Evolutionary conservation across 2,888 invertebrate species (phyloP), one percentile per base, ranked within the genome.

Genomic region (Pristionchus fissidentatus): DNA sequence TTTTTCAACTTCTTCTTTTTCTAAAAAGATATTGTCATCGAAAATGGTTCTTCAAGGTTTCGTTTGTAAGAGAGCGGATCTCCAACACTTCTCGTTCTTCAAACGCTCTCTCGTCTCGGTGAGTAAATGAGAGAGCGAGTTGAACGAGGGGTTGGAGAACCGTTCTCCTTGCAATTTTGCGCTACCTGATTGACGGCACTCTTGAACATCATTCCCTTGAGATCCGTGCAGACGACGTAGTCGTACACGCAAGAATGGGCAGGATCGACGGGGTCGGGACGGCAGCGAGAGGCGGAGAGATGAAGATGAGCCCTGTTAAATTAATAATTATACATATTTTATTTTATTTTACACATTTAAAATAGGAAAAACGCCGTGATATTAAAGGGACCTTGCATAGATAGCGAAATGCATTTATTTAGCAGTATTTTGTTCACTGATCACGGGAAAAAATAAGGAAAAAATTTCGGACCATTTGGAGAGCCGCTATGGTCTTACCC

Each of bases 191-290:
- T 60, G 26, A n/a, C 10, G n/a, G 60, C 60, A 60, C n/a, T 60
- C 7, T n/a, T 8, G 60, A 60, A 60, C 60, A 60, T 60, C 60
- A 60, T 60, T 8, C 60, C 60, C 26, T 60, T 60, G 7, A 60
- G 60, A 60, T 60, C 60, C 5, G 60, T 60, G 60, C 60, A 60
- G 60, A 60, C 22, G 22, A 60, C 26, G 60, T 60, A 60, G 26
- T 60, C 60, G 26, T 60, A 60, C 5, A 60, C 22, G 60, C 60
- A 60, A n/a, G 60, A 60, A n/a, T 60, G 60, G 13, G 22, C 60
- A 26, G 60, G 60, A n/a, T 60, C 60, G 5, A 15, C 60, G n/a
- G 60, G 60, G 60, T 60, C 60, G n/a, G 60, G 60, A 60, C n/a
- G 22, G 15, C 15, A 19, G 26, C 60, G 60, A 5, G n/a, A 22